Percentiles rank a stretch among this genome's conserved stretches.
phyloP scores from a whole-genome alignment of 1,140 invertebrate species.

The Caenorhabditis brenneri region DNA sequence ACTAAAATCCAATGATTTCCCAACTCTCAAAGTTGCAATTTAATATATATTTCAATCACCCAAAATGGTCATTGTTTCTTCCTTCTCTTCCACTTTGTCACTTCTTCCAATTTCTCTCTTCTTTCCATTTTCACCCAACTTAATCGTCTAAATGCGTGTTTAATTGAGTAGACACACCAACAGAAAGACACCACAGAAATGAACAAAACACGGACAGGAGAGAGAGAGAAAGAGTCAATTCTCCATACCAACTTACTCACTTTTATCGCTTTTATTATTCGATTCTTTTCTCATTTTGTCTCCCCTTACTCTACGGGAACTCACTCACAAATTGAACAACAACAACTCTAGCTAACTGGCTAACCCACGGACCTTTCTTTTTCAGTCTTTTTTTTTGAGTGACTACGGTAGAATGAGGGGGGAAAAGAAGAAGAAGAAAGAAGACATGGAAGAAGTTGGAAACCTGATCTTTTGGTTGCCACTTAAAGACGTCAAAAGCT shows the following conservation, averaged over 20 bases:
- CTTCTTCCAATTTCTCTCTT: not conserved
- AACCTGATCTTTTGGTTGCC: conserved; percentile 1
- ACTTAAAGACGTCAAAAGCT: conserved; percentile 42
- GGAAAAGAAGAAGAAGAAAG: not conserved
- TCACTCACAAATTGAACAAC: conserved; percentile 37
- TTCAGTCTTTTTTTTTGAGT: not conserved
- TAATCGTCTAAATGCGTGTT: conserved; percentile 42
- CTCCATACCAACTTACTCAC: conserved; percentile 14
- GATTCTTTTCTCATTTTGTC: not conserved
- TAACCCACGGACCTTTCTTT: too few species aligned
- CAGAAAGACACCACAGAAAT: too few species aligned
- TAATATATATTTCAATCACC: too few species aligned
- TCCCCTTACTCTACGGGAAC: not conserved
- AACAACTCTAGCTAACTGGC: conserved; percentile 28
- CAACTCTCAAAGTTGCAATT: too few species aligned
- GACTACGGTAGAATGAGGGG: not conserved
- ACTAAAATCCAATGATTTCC: too few species aligned
- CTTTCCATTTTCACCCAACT: not conserved
- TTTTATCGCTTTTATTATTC: conserved; percentile 44
- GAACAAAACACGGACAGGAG: conserved; percentile 15
- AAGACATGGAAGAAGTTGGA: conserved; percentile 20
- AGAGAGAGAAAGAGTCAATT: not conserved
- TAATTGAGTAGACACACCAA: conserved; percentile 38
- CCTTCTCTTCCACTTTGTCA: not conserved
- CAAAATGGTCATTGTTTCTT: not conserved